Conservation (phyloP, 2,888 invertebrate genomes). For the Athalia rosae region DNA sequence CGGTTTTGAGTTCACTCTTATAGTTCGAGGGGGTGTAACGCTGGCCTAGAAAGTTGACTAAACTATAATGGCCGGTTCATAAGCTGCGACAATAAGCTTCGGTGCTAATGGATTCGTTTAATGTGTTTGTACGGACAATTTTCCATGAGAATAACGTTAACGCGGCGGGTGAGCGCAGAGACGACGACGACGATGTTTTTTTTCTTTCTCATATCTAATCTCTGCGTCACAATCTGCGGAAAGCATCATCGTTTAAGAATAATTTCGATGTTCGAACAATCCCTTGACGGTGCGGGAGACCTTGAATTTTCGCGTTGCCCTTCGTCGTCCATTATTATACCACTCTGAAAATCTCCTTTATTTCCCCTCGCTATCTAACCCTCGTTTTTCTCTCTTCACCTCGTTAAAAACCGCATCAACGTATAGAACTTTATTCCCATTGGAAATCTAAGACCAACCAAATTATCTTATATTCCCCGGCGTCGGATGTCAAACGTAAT, state of each 20-base stretch:
- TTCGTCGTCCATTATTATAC: background rate
- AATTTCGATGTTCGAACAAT: conserved; percentile 34
- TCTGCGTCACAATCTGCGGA: background rate
- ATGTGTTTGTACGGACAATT: no score
- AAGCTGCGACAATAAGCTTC: no score
- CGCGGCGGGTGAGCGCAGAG: background rate
- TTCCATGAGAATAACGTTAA: no score
- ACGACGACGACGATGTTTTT: background rate
- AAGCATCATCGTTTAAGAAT: conserved; percentile 27
- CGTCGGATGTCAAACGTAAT: conserved; percentile 44
- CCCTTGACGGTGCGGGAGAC: conserved; percentile 1
- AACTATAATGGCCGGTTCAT: no score
- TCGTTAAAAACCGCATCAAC: conserved; percentile 41
- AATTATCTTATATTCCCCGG: conserved; percentile 44
- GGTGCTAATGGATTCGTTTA: no score
- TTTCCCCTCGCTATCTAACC: background rate
- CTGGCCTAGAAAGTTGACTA: no score
- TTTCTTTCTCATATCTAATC: background rate
- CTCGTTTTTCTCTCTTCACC: conserved; percentile 25
- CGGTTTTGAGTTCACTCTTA: no score
- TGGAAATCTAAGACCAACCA: conserved; percentile 45
- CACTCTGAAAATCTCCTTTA: conserved; percentile 1
- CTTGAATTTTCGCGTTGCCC: background rate
- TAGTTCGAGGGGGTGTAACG: no score
- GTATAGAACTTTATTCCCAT: conserved; percentile 40